Conservation (phyloP, 1,140 invertebrate species). For the Apocrypta bakeri region DNA sequence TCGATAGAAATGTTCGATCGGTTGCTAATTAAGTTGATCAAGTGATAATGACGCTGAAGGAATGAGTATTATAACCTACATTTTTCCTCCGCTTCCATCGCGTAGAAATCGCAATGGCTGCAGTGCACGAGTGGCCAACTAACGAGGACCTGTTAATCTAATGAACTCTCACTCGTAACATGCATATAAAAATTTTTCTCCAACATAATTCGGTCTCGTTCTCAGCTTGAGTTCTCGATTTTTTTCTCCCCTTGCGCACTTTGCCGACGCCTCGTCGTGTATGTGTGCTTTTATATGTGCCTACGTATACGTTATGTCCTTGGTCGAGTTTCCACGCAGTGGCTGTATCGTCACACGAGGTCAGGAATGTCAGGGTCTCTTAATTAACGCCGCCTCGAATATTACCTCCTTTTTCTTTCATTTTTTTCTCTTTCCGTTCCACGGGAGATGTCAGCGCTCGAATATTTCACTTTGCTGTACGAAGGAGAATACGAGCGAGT, state of each 20-base stretch:
- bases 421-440: slow-evolving; percentile 39
- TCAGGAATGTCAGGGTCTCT: slow-evolving; percentile 54
- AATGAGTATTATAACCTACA: too few relatives aligned
- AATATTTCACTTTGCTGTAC: background rate
- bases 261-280: background rate
- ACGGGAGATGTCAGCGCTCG: background rate
- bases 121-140: background rate
- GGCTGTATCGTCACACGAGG: slow-evolving; percentile 31
- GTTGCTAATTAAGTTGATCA: too few relatives aligned
- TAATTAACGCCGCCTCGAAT: slow-evolving; percentile 48
- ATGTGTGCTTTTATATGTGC: background rate
- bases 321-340: slow-evolving; percentile 44
- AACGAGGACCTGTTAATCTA: slow-evolving; percentile 54
- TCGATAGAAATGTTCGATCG: too few relatives aligned
- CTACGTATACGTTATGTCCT: slow-evolving; percentile 5
- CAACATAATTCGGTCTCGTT: background rate
- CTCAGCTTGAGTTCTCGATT: background rate
- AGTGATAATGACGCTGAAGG: too few relatives aligned
- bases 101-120: background rate
- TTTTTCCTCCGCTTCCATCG: background rate
- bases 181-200: background rate
- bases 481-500: background rate
- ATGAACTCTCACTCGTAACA: slow-evolving; percentile 45
- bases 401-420: slow-evolving; percentile 31
- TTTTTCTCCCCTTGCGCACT: slow-evolving; percentile 26